Evolutionary conservation across 2,113 vertebrate species (phyloP).

Genomic region (Calyptommatus sinebrachiatus): DNA sequence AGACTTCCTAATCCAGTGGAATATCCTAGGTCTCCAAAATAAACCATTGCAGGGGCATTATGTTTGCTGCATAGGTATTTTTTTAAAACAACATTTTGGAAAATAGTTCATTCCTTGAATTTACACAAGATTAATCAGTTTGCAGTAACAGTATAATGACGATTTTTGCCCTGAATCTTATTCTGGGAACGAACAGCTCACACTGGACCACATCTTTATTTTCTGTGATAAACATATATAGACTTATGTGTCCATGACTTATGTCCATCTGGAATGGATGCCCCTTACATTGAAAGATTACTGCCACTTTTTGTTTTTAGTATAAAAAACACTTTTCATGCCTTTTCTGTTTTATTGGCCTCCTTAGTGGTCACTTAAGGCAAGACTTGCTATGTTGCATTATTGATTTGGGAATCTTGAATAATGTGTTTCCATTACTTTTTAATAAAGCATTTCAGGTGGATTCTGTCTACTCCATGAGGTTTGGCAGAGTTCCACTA

Average conservation of each 20-base stretch:
- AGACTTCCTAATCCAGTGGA: not conserved
- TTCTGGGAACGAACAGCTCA: not conserved
- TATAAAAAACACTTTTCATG: constrained; percentile 11
- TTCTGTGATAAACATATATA: not conserved
- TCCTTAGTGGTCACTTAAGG: constrained; percentile 32
- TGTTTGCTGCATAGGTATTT: not conserved
- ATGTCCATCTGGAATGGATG: not conserved
- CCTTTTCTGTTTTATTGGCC: constrained; percentile 19
- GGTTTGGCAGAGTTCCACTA: constrained; percentile 37
- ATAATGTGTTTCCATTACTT: constrained; percentile 45
- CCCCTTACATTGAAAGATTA: constrained; percentile 5
- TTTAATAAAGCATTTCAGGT: constrained; percentile 55
- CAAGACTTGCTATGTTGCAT: constrained; percentile 11
- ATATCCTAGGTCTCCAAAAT: not conserved
- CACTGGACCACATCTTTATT: not conserved
- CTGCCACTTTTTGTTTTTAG: not conserved
- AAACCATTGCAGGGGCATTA: not conserved
- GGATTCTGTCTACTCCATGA: constrained; percentile 48
- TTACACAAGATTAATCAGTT: not conserved
- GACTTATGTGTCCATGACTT: not conserved
- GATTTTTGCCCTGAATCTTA: not conserved
- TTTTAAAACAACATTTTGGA: not conserved
- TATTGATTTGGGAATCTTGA: constrained; percentile 35
- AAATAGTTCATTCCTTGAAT: not conserved
- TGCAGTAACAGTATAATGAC: not conserved